These are phyloP conservation scores for Rostratula benghalensis DNA, from an alignment of 2,113 vertebrate genomes.

Conservation along the genomic window DNA sequence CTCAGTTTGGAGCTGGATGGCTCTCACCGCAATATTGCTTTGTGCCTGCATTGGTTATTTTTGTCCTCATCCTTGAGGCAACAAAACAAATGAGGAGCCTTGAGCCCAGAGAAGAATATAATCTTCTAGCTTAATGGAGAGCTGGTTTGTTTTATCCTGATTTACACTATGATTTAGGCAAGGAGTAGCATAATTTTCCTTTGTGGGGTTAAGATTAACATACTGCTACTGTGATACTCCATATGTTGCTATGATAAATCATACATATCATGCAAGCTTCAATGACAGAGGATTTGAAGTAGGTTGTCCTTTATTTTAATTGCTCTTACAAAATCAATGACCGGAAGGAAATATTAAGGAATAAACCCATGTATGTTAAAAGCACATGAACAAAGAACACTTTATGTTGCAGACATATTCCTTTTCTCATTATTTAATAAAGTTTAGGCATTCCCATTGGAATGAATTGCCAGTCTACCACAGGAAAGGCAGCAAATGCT, in stretches of 20 bases:
- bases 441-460: not conserved
- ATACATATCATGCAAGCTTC: not conserved
- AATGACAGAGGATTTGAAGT: not conserved
- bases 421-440: not conserved
- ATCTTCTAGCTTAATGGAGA: not conserved
- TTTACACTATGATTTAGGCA: not conserved
- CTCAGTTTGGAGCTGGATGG: not conserved
- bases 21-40: not conserved
- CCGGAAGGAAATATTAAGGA: not conserved
- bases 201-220: not conserved
- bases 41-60: not conserved
- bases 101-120: not conserved
- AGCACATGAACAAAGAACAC: not conserved
- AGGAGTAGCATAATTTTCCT: not conserved
- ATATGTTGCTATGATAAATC: not conserved
- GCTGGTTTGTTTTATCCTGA: not conserved
- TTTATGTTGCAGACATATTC: not conserved
- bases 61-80: not conserved
- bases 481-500: not conserved
- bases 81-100: not conserved
- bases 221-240: not conserved
- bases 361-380: not conserved
- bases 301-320: not conserved
- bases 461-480: not conserved
- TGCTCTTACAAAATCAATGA: not conserved